Base-by-base conservation (phyloP, 2,797 vertebrate genomes). In the Leptoclinus maculatus region DNA sequence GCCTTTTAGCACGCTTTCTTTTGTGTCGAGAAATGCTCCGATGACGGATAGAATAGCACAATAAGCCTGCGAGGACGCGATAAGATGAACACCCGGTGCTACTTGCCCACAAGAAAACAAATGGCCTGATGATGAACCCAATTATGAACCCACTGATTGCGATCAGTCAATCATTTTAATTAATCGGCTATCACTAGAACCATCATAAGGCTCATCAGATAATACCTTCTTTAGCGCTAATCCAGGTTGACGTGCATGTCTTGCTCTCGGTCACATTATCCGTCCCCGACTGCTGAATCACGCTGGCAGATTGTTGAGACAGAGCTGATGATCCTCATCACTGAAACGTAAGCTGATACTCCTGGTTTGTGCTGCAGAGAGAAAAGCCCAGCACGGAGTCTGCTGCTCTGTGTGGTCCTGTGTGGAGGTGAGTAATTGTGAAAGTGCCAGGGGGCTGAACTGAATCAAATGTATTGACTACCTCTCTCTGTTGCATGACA, bases 401-500 rank as follows among this genome's bases (percentile, higher is more conserved):
- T 58, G 51, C 43, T 38, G 56, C 68, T 72, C 63, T 2, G 27
- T 29, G 66, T 71, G 80, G 68, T n/a, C 82, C 83, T 66, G 19
- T 43, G 70, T 13, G 32, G 58, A 87, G 67, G 73, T 74, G 79
- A 88, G 77, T 88, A 89, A 90, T 83, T 74, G 88, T 79, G 78
- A 88, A 87, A 88, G 83, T 78, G 84, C 86, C 87, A 83, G n/a
- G 72, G 70, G 86, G 78, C 73, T 82, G 79, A 86, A 87, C 86
- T 91, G 86, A 74, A 89, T 92, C 88, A 92, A 84, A 92, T 91
- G 79, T 90, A 92, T 87, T 78, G 90, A 91, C 85, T 88, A 65
- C 76, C 67, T 83, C 71, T 68, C 1, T 56, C 75, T 74, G 77
- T 80, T 85, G 87, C 82, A 86, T 90, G 87, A 92, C 87, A 92